These are phyloP conservation scores for Megastigmus dorsalis DNA, from an alignment of 2,888 invertebrate genomes.

Conservation along the genomic window DNA sequence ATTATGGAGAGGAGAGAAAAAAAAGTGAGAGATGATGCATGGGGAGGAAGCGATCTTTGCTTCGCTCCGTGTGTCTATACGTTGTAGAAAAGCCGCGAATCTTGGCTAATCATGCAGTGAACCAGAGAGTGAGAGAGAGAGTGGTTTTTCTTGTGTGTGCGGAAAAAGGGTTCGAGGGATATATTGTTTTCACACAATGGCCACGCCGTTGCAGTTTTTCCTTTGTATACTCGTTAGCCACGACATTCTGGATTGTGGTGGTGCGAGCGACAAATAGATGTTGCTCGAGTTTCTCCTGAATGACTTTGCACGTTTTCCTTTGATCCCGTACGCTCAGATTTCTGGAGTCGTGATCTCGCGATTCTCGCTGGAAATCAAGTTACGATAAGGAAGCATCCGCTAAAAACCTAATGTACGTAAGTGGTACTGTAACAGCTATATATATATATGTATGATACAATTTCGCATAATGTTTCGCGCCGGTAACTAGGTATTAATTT, in stretches of 20 bases:
- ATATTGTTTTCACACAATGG: too few species aligned
- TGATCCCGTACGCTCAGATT: too few species aligned
- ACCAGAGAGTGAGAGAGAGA: neutral
- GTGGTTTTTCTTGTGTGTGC: constrained; percentile 17
- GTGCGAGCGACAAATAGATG: constrained; percentile 2
- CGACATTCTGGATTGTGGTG: too few species aligned
- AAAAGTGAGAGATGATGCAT: constrained; percentile 49
- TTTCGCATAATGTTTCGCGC: neutral
- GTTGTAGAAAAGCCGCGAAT: constrained; percentile 30
- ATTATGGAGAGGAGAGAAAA: constrained; percentile 44
- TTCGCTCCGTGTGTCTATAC: neutral
- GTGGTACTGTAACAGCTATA: too few species aligned
- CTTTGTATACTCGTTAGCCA: too few species aligned
- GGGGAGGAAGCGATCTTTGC: neutral
- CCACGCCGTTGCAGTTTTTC: neutral
- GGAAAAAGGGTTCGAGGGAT: too few species aligned
- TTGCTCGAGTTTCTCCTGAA: neutral
- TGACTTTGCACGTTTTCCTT: constrained; percentile 22
- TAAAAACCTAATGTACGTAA: too few species aligned
- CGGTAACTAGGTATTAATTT: constrained; percentile 9
- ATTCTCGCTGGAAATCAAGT: too few species aligned
- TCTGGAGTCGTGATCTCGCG: too few species aligned
- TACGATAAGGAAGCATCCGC: too few species aligned
- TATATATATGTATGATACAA: constrained; percentile 9
- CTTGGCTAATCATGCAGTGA: constrained; percentile 35